Evolutionary conservation across 2,888 invertebrate species (phyloP), one percentile per base, ranked within the genome.

Genomic region (Gymnosoma rotundatum): DNA sequence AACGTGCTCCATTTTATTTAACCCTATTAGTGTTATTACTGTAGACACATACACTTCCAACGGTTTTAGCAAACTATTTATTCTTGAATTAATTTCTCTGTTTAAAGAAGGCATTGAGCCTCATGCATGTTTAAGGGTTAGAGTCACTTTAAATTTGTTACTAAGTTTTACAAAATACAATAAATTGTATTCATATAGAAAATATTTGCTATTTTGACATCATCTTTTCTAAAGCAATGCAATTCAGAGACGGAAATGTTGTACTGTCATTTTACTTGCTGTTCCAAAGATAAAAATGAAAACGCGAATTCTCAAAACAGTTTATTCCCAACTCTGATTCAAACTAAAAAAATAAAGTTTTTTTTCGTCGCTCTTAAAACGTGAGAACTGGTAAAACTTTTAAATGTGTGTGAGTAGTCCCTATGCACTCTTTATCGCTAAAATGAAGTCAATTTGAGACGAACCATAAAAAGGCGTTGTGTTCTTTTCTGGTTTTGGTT

Each of bases 391-490:
- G 10, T 3, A 7, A 50, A 36, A 25, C 36, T 58, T 32, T 7
- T 58, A 18, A 14, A 25, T 6, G 18, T 25, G 12, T 20, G 56
- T 58, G 58, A 61, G 38, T 18, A 72, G 60, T 16, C 45, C 42
- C 21, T 18, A 54, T 61, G 60, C 61, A 70, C 48, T 12, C 45
- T 60, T 82, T 72, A 82, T 82, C 81, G 70, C 75, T 66, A 32
- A 69, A 81, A 50, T 78, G 20, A 70, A 70, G 78, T 78, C 78
- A 78, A 63, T 63, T 69, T 42, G 38, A 45, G 58, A 64, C 64
- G 81, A 82, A 76, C 81, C 81, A 64, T 82, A 52, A 72, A 70
- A 70, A 70, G 38, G 75, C 64, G 81, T 76, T 76, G 52, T 38
- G 50, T 52, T 5, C 48, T 64, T 61, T 76, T 78, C 52, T 61